phyloP scores from a whole-genome alignment of 2,888 invertebrate species.

The Schizotus pectinicornis region DNA sequence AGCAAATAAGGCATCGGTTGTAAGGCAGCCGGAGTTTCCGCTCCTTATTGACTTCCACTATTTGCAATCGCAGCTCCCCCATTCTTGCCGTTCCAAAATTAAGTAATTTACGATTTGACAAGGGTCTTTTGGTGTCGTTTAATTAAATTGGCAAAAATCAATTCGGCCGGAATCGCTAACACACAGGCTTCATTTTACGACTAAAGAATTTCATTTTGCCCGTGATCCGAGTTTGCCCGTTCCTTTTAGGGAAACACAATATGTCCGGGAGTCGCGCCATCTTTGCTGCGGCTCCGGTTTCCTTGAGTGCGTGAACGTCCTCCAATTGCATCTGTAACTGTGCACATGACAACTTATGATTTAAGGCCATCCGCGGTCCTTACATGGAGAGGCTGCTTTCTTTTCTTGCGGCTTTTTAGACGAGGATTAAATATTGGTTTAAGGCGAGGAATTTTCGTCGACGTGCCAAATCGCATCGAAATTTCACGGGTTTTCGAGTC shows the following conservation, averaged over 20 bases:
- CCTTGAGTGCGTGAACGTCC: slow-evolving; percentile 17
- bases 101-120: slow-evolving; percentile 11
- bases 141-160: slow-evolving; percentile 21
- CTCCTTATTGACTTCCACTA: no score
- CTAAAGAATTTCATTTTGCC: slow-evolving; percentile 22
- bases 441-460: slow-evolving; percentile 2
- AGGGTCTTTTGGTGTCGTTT: slow-evolving; percentile 6
- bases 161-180: slow-evolving; percentile 1
- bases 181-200: slow-evolving; percentile 1
- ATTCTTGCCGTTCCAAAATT: neutral
- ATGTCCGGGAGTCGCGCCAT: slow-evolving; percentile 17
- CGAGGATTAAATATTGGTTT: slow-evolving; percentile 24
- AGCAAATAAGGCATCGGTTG: no score
- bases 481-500: slow-evolving; percentile 18
- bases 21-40: no score
- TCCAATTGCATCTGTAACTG: slow-evolving; percentile 26
- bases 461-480: slow-evolving; percentile 14
- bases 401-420: slow-evolving; percentile 12
- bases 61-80: no score
- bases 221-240: slow-evolving; percentile 9
- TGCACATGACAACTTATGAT: slow-evolving; percentile 28
- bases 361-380: slow-evolving; percentile 28
- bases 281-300: slow-evolving; percentile 19
- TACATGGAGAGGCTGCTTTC: slow-evolving; percentile 30
- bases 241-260: slow-evolving; percentile 19